phyloP scores from a whole-genome alignment of 1,140 invertebrate genomes.

The Tetramorium simillimum region DNA sequence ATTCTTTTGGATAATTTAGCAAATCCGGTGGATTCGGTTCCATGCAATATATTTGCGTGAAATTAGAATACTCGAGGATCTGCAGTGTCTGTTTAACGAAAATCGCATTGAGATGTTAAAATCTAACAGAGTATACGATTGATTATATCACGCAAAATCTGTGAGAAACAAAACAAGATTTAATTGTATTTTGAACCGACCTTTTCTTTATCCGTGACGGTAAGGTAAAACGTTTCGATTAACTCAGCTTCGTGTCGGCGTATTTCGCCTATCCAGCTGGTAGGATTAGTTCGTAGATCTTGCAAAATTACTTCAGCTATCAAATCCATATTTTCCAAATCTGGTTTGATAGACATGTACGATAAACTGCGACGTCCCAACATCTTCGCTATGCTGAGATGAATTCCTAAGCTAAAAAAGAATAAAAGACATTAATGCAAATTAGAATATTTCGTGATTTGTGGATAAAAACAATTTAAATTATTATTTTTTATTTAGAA shows the following conservation, averaged over 20 bases:
- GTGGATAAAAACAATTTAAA: neutral
- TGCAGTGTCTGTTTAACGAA: constrained; percentile 72
- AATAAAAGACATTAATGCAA: neutral
- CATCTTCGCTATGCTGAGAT: constrained; percentile 77
- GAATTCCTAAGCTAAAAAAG: constrained; percentile 75
- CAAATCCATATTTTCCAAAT: constrained; percentile 78
- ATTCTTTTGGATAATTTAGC: constrained; percentile 76
- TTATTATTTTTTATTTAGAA: neutral
- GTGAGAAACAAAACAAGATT: neutral
- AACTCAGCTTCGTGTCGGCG: constrained; percentile 73
- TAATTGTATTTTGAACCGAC: constrained; percentile 55
- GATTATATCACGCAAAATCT: neutral
- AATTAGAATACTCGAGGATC: constrained; percentile 80
- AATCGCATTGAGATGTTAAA: constrained; percentile 8
- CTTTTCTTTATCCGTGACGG: constrained; percentile 77
- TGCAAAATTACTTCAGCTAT: constrained; percentile 72
- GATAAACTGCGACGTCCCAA: constrained; percentile 74
- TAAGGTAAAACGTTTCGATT: constrained; percentile 81
- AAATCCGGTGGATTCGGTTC: constrained; percentile 67
- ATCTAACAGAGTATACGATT: neutral
- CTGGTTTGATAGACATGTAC: constrained; percentile 72
- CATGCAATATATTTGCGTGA: constrained; percentile 76
- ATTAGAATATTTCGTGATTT: neutral
- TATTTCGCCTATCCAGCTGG: constrained; percentile 77
- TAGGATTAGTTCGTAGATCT: constrained; percentile 72